Evolutionary conservation across 2,888 invertebrate genomes (phyloP), one percentile per base, ranked within the genome.

Genomic region (Ethmia dodecea): DNA sequence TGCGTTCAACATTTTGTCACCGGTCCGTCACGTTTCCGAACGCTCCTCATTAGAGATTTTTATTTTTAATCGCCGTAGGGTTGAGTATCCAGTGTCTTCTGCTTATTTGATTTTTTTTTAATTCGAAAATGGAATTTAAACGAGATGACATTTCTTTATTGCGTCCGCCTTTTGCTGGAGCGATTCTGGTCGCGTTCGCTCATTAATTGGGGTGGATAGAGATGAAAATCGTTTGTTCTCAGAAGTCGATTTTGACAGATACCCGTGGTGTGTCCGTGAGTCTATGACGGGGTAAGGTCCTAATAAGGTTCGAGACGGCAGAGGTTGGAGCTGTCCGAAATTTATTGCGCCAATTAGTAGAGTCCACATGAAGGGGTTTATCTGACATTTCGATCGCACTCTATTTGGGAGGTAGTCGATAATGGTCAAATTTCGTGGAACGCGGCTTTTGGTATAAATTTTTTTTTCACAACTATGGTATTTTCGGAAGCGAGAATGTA

Each of bases 261-360:
- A 62, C 58, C 49, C 47, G 52, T 52, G 54, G 55, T 50, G 61
- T 61, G 54, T 53, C 44, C 42, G 58, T 54, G 52, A 52, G 47
- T 60, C 60, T 53, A 38, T 31, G 28, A 31, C 76, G 22, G 8
- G 9, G 8, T 22, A 22, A 9, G 22, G 22, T 22, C 22, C 22
- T 22, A 22, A n/a, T 22, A 75, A 71, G 69, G 64, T 53, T 59
- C 47, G 47, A 49, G 62, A 58, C 58, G 59, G 46, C 49, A 59
- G 24, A 28, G 32, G 18, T 37, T 31, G 31, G 55, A 63, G 61
- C 71, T 74, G 77, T 73, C 72, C 60, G 55, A 67, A 79, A 86
- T 86, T 84, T 86, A 86, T 84, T 80, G 71, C 77, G 61, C 81
- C 83, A 86, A 86, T 86, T 86, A 86, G 86, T 80, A 71, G 72